Evolutionary conservation across 2,888 invertebrate species (phyloP), one percentile per base, ranked within the genome.

Genomic region (Hyposoter didymator): DNA sequence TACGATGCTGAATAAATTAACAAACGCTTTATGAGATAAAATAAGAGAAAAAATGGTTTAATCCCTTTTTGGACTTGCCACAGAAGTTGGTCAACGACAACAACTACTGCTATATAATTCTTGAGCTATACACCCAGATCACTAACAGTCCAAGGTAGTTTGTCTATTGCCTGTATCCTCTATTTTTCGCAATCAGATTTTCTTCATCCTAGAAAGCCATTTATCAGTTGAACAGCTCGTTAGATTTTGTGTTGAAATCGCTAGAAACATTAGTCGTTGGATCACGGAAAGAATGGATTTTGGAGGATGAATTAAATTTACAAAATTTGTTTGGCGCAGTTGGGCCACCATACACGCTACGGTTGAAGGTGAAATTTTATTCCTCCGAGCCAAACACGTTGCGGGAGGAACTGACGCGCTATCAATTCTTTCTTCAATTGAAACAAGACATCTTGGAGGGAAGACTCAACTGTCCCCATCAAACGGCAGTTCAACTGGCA

Each of bases 311-410:
- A 12, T 59, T 39, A 6, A 39, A 10, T 59, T 43, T 35, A n/a
- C n/a, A 7, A 17, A 1, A 17, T 14, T 35, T 12, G 32, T 81
- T 85, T 80, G 87, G 95, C 95, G 14, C 93, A 97, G 98, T 99
- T 95, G 99, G 99, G 17, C 99, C 99, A 82, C 99, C 99, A 1
- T 99, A 98, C 93, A 99, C 99, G 74, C 96, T 99, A 90, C 95
- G 98, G 83, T 95, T 99, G 73, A 97, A 98, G 95, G 99, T 99
- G 3, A 99, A 99, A 94, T 99, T 99, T 95, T 99, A 99, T 94
- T 99, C 99, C 1, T 99, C 99, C 0, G 99, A 99, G 94, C 99
- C 99, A 8, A 99, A 98, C 93, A 98, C 98, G 91, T 95, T 99
- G 84, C 96, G 99, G 83, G 99, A 99, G 94, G 99, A 99, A 94